Evolutionary conservation across 2,113 vertebrate species (phyloP), one percentile per base, ranked within the genome.

Genomic region (Cochlearius cochlearius): DNA sequence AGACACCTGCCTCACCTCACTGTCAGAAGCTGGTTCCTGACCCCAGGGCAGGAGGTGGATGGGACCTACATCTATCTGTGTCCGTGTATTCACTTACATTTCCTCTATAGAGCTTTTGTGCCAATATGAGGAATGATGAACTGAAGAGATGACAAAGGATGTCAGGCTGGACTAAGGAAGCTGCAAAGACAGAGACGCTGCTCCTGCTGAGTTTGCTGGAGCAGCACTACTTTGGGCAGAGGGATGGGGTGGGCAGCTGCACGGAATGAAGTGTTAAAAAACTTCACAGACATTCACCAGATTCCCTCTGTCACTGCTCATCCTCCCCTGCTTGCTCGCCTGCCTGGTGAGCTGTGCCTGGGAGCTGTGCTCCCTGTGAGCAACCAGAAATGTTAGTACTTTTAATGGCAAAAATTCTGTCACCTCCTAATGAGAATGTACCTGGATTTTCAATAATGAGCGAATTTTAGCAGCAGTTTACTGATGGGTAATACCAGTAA

Each of bases 21-120:
- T 47, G 10, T 52, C 27, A 72, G n/a, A 79, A 79, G 21, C 25
- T 68, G 43, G 9, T 9, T 72, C 15, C 52, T 76, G 72, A 47
- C 12, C 27, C 29, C 39, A n/a, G 43, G 5, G 26, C 26, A 88
- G 56, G 27, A 6, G 2, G 49, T 7, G 11, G n/a, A 71, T 1
- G 2, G 18, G 11, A 60, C 34, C 49, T 63, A 55, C 4, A 15
- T 21, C 36, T 20, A 7, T 15, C 21, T 1, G 0, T 38, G 38
- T 32, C 64, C 5, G 1, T 34, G 9, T 41, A 7, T 26, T 83
- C 43, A 55, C n/a, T 62, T 66, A 36, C 4, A 39, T 62, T 66
- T 87, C 32, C 19, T 71, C n/a, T 75, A 20, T 17, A 29, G 11
- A 6, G 2, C 2, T 39, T 53, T 85, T 63, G 7, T 47, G 11